A percentile compares a stretch with the other conserved stretches of the same genome.
Conservation (phyloP, 2,797 vertebrate species). For the Halcyon leucocephala region DNA sequence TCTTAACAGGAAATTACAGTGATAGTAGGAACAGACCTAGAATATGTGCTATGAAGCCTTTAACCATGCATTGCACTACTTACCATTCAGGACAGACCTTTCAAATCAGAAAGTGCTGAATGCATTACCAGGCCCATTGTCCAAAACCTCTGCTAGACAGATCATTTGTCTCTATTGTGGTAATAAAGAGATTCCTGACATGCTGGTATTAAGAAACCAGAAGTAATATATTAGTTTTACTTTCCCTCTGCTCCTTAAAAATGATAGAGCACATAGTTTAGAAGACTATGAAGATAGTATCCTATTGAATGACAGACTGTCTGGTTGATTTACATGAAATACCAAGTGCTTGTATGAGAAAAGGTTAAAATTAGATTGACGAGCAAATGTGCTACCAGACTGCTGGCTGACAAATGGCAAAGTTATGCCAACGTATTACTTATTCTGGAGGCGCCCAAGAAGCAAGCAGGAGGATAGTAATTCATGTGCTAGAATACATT, state of each 20-base stretch:
- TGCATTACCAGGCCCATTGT: slow-evolving; percentile 61
- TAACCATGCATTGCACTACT: slow-evolving; percentile 45
- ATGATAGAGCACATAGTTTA: slow-evolving; percentile 58
- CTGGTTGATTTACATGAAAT: slow-evolving; percentile 83
- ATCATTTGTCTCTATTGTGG: slow-evolving; percentile 71
- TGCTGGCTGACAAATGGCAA: slow-evolving; percentile 87
- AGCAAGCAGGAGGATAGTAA: slow-evolving; percentile 75
- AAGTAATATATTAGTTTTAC: slow-evolving; percentile 74
- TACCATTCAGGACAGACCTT: slow-evolving; percentile 75
- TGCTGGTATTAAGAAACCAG: slow-evolving; percentile 75
- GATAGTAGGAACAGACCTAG: slow-evolving; percentile 14
- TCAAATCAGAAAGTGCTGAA: slow-evolving; percentile 73
- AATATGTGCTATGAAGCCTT: background rate
- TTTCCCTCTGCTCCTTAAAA: slow-evolving; percentile 66
- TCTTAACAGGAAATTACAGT: slow-evolving; percentile 5
- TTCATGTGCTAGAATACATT: slow-evolving; percentile 77
- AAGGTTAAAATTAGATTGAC: slow-evolving; percentile 87
- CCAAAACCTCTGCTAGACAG: slow-evolving; percentile 65
- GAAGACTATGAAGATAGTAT: slow-evolving; percentile 54
- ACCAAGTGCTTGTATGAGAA: slow-evolving; percentile 80
- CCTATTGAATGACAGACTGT: slow-evolving; percentile 88
- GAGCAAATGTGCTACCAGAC: slow-evolving; percentile 86
- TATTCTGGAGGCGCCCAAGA: slow-evolving; percentile 78
- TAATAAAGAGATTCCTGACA: slow-evolving; percentile 74
- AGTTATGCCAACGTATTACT: slow-evolving; percentile 83